Evolutionary conservation across 2,888 invertebrate genomes (phyloP), one percentile per base, ranked within the genome.

Genomic region (Sinopyrophorus schimmeli): DNA sequence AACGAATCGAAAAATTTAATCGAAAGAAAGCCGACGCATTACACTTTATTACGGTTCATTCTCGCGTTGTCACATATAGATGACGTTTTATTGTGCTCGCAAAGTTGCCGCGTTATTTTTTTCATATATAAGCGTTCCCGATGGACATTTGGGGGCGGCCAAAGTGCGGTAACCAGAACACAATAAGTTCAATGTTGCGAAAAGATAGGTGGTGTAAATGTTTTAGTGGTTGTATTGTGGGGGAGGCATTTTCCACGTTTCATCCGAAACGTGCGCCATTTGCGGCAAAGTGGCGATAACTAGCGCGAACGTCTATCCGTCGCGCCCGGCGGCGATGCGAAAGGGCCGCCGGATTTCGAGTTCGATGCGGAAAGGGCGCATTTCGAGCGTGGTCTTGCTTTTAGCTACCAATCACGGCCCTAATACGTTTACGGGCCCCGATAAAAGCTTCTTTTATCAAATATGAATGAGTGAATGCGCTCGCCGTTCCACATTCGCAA

Each of bases 331-430:
- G n/a, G 16, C 18, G 17, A 41, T 41, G 32, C 32, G 30, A 41
- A 41, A 32, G 41, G 40, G 40, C 20, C 21, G 28, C 10, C 41
- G 28, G 39, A 30, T 28, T 40, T 30, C 30, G 15, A 23, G 18
- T 20, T 20, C 7, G 5, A 20, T 20, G 5, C 21, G 5, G 21
- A 64, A 62, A 63, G 62, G 59, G 53, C 61, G 55, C 43, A 49
- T 59, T 61, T 61, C 46, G 38, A 40, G 59, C 59, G 61, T 57
- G 54, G 57, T 54, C 48, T 51, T 55, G 66, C 66, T 65, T 65
- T 65, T 66, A 66, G 62, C 62, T 55, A 57, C 62, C 63, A 64
- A 65, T 66, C 65, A 63, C 49, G 58, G n/a, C 62, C 62, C 59
- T 64, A 66, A 66, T 63, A 62, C 55, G 57, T 57, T 63, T 63